phyloP scores from a whole-genome alignment of 2,888 invertebrate genomes.

The Adineta ricciae region DNA sequence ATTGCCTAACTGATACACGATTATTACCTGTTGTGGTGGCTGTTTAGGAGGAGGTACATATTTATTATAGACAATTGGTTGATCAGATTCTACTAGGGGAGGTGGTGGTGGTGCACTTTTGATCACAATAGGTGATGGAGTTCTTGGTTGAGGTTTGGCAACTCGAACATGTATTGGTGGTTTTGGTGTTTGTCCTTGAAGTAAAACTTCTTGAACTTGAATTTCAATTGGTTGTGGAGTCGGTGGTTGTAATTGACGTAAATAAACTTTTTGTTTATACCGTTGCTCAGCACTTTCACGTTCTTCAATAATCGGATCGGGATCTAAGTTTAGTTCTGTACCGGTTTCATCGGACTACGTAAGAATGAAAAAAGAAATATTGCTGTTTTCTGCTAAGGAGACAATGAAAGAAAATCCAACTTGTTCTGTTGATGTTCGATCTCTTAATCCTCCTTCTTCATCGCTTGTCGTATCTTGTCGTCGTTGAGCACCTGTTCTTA shows the following conservation, averaged over 20 bases:
- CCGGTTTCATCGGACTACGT: not conserved
- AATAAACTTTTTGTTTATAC: not conserved
- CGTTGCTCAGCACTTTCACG: not conserved
- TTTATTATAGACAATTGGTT: not conserved
- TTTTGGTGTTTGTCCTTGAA: not conserved
- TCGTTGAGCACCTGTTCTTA: not conserved
- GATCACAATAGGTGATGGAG: not conserved
- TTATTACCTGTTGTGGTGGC: conserved; percentile 3
- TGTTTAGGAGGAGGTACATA: not conserved
- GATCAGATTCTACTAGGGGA: not conserved
- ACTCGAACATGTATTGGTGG: conserved; percentile 10
- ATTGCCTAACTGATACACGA: not conserved
- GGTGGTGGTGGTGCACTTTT: not conserved
- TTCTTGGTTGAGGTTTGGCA: not conserved
- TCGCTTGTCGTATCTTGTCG: not conserved
- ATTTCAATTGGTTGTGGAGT: not conserved
- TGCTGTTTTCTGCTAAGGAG: too few species aligned
- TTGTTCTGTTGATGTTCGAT: not conserved
- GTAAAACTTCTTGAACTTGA: not conserved
- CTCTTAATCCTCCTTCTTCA: not conserved
- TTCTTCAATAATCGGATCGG: not conserved
- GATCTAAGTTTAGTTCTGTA: not conserved
- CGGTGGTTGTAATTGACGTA: conserved; percentile 7
- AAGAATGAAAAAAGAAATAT: too few species aligned
- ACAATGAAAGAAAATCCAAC: not conserved